Conservation (phyloP, 2,797 vertebrate genomes). For the Darevskia nairensis region DNA sequence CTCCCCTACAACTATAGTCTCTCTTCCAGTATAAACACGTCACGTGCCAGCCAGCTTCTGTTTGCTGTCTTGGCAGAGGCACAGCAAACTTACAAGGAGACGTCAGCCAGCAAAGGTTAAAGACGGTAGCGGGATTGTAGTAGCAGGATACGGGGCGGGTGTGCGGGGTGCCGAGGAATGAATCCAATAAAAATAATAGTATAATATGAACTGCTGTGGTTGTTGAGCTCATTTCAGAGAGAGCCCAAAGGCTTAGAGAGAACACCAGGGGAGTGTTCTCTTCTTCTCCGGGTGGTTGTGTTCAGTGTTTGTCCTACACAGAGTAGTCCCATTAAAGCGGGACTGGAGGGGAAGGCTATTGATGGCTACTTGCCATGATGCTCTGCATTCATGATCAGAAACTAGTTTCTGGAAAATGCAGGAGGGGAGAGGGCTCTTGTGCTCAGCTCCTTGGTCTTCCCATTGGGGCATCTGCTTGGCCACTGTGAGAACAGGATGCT, state of each 20-base stretch:
- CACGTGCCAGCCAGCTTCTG: not conserved
- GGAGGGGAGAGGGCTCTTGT: too few relatives aligned
- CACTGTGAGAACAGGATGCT: too few relatives aligned
- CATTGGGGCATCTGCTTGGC: too few relatives aligned
- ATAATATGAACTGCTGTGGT: slow-evolving; percentile 38
- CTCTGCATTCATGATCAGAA: too few relatives aligned
- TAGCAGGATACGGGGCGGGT: not conserved
- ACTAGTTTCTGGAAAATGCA: too few relatives aligned
- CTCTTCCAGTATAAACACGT: not conserved
- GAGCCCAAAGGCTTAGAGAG: slow-evolving; percentile 1
- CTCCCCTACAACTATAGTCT: not conserved
- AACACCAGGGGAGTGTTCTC: not conserved
- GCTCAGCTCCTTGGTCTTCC: too few relatives aligned
- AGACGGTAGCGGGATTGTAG: not conserved
- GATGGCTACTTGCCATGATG: too few relatives aligned
- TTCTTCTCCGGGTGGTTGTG: not conserved
- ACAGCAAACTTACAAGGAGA: slow-evolving; percentile 30
- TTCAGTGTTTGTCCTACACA: not conserved
- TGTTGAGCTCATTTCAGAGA: slow-evolving; percentile 56
- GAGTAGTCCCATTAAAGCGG: too few relatives aligned
- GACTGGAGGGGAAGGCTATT: too few relatives aligned
- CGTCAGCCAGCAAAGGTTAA: slow-evolving; percentile 34
- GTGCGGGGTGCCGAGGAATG: not conserved
- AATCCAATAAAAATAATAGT: slow-evolving; percentile 56
- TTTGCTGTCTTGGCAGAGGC: slow-evolving; percentile 42